Conservation (phyloP, 2,113 vertebrate species). For the Erythrolamprus reginae region DNA sequence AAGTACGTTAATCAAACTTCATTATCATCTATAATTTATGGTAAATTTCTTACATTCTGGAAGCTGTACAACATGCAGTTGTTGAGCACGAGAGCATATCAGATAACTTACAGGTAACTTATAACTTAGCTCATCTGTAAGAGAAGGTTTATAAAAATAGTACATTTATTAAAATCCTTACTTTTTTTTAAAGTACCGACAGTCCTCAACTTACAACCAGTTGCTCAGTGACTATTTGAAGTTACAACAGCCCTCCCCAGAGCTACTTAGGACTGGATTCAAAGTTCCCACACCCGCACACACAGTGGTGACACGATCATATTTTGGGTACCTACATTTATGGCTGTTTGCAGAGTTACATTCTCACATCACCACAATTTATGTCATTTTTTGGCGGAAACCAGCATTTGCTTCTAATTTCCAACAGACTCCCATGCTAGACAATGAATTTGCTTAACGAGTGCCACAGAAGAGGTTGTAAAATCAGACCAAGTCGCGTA, state of each 20-base stretch:
- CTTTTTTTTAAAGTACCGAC: background rate
- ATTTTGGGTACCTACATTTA: background rate
- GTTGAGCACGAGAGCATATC: too few species aligned
- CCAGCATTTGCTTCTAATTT: too few species aligned
- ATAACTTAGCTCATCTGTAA: background rate
- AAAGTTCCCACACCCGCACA: background rate
- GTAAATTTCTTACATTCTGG: background rate
- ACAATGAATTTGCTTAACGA: too few species aligned
- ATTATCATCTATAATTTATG: background rate
- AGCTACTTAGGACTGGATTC: too few species aligned
- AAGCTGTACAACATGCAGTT: background rate
- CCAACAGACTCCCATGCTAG: too few species aligned
- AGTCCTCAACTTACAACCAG: background rate
- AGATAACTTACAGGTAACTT: background rate
- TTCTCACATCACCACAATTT: background rate
- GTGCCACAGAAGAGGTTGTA: too few species aligned
- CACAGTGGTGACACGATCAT: background rate
- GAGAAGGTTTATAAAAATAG: accelerated
- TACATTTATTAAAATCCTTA: background rate
- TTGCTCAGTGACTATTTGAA: background rate
- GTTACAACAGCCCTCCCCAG: background rate
- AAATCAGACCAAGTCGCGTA: too few species aligned
- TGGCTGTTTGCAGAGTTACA: background rate
- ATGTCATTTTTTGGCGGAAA: too few species aligned
- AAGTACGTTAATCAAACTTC: conserved; percentile 71